Base-by-base conservation (phyloP, 2,888 invertebrate species). In the Hyposoter didymator region DNA sequence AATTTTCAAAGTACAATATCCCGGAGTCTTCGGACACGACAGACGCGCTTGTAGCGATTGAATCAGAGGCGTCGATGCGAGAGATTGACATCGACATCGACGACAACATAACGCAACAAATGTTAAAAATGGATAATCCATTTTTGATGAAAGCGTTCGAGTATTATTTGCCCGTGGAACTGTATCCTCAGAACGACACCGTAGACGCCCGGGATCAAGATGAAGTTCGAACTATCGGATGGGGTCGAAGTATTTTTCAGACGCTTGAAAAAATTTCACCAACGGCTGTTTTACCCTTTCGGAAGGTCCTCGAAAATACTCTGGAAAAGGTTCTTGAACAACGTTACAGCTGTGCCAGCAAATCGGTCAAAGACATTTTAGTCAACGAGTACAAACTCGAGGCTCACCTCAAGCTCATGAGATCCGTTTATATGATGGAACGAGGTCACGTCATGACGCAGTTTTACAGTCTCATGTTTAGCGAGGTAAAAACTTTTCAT, bases 381-480 rank as follows among this genome's bases (percentile, higher is more conserved):
- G 92, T 93, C 6, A 90, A 94, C 5, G 95, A 95, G 72, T 94
- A 95, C 87, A 92, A 93, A 84, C 89, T 95, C 7, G 92, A 93
- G 55, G 92, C 91, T 8, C 94, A 95, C 88, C 90, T 95, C 52
- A 93, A 93, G 55, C 93, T 95, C 73, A 94, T 95, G 90, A 93
- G 95, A 45, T 94, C 94, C 52, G 94, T 95, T 22, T 93, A 95
- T 66, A 93, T 95, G 87, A 93, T 95, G 92, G 95, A 95, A 89
- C 94, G 94, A 2, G 95, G 95, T 67, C 95, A 95, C 88, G 87
- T 95, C 19, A 94, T 95, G 94, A 94, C 94, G 75, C 94, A 94
- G 59, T 95, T 95, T 88, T 95, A 95, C 88, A 93, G 92, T 8
- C 91, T 93, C 43, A 90, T 95, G 62, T 95, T 95, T 88, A 89